Base-by-base conservation (phyloP, 2,797 vertebrate species). In the Alfaro cultratus region DNA sequence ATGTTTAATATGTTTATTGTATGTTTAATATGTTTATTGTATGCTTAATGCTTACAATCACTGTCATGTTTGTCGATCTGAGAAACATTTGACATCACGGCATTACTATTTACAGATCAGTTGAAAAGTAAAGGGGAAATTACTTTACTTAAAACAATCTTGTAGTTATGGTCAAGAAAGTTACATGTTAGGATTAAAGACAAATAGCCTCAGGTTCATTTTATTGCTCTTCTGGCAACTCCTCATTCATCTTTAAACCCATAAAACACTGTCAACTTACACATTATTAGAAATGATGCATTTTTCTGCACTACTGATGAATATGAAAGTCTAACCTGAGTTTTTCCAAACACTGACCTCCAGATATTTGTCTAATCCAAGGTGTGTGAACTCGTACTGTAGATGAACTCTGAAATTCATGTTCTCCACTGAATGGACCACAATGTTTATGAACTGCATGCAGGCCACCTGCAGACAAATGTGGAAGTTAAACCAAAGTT, bases 401-500 rank as follows among this genome's bases (percentile, higher is more conserved):
- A 99, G 94, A 85, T 97, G 97, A 78, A 99, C 98, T 0, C 98
- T 96, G 93, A 98, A 98, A 93, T 99, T 99, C 98, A 99, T 99
- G 94, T 99, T 97, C 94, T 99, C 98, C 94, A 99, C 98, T 0
- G 98, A 99, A 88, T 99, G 98, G 5, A 99, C 98, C 91, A 99
- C 98, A 0, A 99, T 99, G 94, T 99, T 99, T 84, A 99, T 99
- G 91, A 99, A 99, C 83, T 99, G 98, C 98, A 99, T 99, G 89
- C 97, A 99, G 70, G 98, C 98, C 88, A 99, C 98, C 98, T 99
- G 86, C 0, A 72, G 43, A 86, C 12, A 73, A 4, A 83, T 41
- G 36, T 11, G 47, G 11, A 11, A 7, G 45, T 55, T 75, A 34
- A 72, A 31, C 57, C 31, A 2, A 0, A 36, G 26, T 29, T 26